phyloP scores from a whole-genome alignment of 2,888 invertebrate species.

The Nephrotoma flavescens region DNA sequence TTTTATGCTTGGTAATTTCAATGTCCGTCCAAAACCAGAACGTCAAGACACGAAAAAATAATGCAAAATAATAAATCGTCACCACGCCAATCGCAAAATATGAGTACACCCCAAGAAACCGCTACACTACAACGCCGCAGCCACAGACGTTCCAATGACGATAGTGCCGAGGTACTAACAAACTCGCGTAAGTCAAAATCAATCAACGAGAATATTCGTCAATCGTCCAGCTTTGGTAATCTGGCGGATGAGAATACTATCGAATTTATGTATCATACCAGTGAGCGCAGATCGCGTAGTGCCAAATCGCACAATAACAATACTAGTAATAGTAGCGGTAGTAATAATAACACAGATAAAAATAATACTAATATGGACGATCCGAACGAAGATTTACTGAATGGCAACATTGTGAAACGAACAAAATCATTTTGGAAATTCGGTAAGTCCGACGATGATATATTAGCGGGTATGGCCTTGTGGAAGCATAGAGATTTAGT shows the following conservation, averaged over 20 bases:
- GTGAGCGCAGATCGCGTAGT: slow-evolving; percentile 6
- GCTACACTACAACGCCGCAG: not conserved
- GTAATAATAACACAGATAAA: slow-evolving; percentile 18
- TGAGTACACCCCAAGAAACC: not conserved
- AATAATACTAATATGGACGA: slow-evolving; percentile 18
- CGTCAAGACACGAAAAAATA: slow-evolving; percentile 5
- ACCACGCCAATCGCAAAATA: not conserved
- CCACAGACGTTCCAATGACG: not conserved
- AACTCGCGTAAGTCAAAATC: not conserved
- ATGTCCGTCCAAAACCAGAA: slow-evolving; percentile 5
- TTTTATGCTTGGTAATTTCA: slow-evolving; percentile 15
- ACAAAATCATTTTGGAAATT: slow-evolving; percentile 81
- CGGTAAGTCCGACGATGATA: slow-evolving; percentile 61
- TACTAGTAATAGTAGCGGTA: slow-evolving; percentile 21
- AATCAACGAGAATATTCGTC: slow-evolving; percentile 5
- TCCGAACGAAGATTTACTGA: slow-evolving; percentile 27
- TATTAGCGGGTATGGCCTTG: slow-evolving; percentile 72
- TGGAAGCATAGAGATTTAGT: slow-evolving; percentile 78
- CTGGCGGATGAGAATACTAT: slow-evolving; percentile 22
- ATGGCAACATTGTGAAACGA: slow-evolving; percentile 54
- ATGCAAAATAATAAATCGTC: not conserved
- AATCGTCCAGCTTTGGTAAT: slow-evolving; percentile 17
- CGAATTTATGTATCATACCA: slow-evolving; percentile 24
- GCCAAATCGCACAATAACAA: slow-evolving; percentile 12
- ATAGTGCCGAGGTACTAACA: not conserved